These are phyloP conservation scores for Perccottus glenii DNA, from an alignment of 2,113 vertebrate genomes.

Conservation along the genomic window DNA sequence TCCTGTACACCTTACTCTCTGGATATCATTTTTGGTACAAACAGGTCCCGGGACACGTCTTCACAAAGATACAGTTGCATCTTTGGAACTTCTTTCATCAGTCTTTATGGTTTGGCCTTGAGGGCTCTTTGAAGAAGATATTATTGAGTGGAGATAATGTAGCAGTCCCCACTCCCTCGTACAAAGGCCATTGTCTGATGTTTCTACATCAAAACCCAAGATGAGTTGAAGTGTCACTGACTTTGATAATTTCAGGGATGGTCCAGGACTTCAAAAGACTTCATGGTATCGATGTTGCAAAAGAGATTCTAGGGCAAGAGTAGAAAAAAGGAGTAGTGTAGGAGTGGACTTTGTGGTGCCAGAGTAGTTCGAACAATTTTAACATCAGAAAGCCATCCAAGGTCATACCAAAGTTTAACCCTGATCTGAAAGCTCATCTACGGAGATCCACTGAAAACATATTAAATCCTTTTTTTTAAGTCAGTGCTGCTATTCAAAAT, in stretches of 20 bases:
- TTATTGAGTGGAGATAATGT: constrained; percentile 61
- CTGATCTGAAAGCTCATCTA: neutral
- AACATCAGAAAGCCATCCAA: constrained; percentile 28
- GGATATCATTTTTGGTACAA: constrained; percentile 50
- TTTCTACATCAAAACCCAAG: constrained; percentile 50
- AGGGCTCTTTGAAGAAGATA: constrained; percentile 55
- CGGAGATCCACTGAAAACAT: neutral
- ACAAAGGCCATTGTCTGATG: constrained; percentile 66
- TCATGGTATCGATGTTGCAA: constrained; percentile 48
- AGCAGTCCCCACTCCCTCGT: constrained; percentile 52
- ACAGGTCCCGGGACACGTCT: neutral
- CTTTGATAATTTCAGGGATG: constrained; percentile 58
- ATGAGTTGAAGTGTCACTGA: constrained; percentile 49
- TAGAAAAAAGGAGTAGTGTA: constrained; percentile 7
- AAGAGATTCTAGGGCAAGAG: constrained; percentile 8
- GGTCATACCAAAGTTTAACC: constrained; percentile 42
- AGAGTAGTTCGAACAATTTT: constrained; percentile 24
- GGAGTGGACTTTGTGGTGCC: constrained; percentile 45
- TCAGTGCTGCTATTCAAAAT: no score
- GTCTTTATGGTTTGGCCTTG: constrained; percentile 72
- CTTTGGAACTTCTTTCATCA: constrained; percentile 27
- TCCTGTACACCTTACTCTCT: constrained; percentile 70
- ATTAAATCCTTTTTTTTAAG: no score
- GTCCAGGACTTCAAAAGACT: constrained; percentile 58
- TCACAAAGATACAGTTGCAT: constrained; percentile 52